Percentiles rank a stretch among this genome's conserved stretches.
Evolutionary conservation across 2,113 vertebrate species (phyloP).

Genomic region (Melanostigma gelatinosum): DNA sequence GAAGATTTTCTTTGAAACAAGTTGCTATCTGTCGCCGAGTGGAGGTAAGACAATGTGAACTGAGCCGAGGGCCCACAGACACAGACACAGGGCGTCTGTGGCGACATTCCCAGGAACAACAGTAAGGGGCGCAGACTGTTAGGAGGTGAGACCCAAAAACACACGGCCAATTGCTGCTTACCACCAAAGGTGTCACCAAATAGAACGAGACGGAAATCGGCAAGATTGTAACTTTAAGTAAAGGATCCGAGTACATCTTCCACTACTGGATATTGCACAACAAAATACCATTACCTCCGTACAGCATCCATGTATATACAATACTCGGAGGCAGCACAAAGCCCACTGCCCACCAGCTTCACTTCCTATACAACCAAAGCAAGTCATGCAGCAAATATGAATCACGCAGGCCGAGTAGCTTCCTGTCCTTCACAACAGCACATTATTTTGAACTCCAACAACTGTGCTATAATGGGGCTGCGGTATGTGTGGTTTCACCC

Average conservation of each 20-base stretch:
- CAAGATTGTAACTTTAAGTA: neutral
- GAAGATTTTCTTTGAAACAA: too few species aligned
- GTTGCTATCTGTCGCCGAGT: too few species aligned
- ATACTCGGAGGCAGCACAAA: constrained; percentile 27
- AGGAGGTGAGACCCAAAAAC: neutral
- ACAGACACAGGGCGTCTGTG: too few species aligned
- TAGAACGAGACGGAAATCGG: neutral
- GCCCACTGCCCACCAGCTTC: constrained; percentile 40
- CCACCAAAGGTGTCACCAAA: neutral
- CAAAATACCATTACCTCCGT: neutral
- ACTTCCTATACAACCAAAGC: constrained; percentile 45
- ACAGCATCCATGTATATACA: neutral
- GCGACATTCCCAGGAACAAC: too few species aligned
- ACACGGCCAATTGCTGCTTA: neutral
- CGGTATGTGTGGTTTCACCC: constrained; percentile 20
- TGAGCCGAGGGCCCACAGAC: too few species aligned
- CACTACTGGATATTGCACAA: neutral
- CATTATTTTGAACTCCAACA: constrained; percentile 43
- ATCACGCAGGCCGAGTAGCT: constrained; percentile 29
- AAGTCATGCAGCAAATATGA: constrained; percentile 43
- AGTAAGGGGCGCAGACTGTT: too few species aligned
- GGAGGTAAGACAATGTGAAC: too few species aligned
- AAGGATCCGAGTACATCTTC: neutral
- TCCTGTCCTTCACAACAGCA: constrained; percentile 33
- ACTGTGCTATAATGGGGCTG: constrained; percentile 12